phyloP scores from a whole-genome alignment of 2,888 invertebrate genomes.

The Vandiemenella viatica region DNA sequence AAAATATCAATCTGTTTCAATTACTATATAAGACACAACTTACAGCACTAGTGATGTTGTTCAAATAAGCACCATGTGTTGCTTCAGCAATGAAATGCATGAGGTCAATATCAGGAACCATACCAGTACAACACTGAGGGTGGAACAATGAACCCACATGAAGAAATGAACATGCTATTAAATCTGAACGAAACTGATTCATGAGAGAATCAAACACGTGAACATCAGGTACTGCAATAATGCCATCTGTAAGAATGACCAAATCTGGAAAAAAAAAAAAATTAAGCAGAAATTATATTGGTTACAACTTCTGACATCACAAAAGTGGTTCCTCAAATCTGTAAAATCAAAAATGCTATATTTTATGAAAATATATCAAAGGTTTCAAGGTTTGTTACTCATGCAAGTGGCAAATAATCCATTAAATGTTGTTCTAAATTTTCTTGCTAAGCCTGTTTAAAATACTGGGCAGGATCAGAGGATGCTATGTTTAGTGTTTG shows the following conservation, averaged over 20 bases:
- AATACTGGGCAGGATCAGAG: too few relatives aligned
- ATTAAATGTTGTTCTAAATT: too few relatives aligned
- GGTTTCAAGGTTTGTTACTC: too few relatives aligned
- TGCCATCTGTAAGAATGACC: conserved; percentile 58
- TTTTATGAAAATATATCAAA: too few relatives aligned
- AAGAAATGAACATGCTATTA: conserved; percentile 59
- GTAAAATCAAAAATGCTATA: too few relatives aligned
- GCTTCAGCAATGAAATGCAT: conserved; percentile 59
- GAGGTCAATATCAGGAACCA: conserved; percentile 56
- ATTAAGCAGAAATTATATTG: not conserved
- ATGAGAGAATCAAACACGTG: conserved; percentile 54
- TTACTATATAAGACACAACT: conserved; percentile 19
- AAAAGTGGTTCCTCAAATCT: too few relatives aligned
- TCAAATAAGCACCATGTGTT: conserved; percentile 55
- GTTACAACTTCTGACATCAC: too few relatives aligned
- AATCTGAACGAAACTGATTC: conserved; percentile 54
- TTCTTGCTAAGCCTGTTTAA: too few relatives aligned
- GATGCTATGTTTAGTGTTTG: too few relatives aligned
- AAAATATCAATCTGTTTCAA: too few relatives aligned
- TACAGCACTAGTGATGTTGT: conserved; percentile 36
- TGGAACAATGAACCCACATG: conserved; percentile 51
- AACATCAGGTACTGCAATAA: conserved; percentile 54
- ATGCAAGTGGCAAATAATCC: too few relatives aligned
- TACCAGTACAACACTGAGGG: conserved; percentile 49
- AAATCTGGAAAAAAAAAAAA: conserved; percentile 38